Evolutionary conservation across 2,888 invertebrate species (phyloP).

Genomic region (Euplagia quadripunctaria): DNA sequence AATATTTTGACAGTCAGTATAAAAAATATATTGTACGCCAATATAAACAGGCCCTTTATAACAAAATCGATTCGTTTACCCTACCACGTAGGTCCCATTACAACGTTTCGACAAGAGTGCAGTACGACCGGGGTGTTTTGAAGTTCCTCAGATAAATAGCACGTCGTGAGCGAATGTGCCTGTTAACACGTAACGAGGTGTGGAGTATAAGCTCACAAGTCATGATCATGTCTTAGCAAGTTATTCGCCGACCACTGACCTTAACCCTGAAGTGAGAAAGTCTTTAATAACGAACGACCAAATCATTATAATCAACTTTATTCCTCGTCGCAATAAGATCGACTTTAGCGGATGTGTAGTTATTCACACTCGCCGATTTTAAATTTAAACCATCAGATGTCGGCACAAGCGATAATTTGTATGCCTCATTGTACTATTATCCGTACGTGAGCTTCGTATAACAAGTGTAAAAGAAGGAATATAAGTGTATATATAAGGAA

Average conservation of each 20-base stretch:
- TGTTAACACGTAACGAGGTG: slow-evolving; percentile 88
- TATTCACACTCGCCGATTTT: slow-evolving; percentile 63
- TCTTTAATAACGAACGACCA: slow-evolving; percentile 46
- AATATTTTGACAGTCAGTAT: too few relatives aligned
- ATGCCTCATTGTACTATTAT: slow-evolving; percentile 85
- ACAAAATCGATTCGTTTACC: slow-evolving; percentile 42
- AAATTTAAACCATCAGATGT: slow-evolving; percentile 69
- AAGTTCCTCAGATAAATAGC: slow-evolving; percentile 83
- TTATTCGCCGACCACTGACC: slow-evolving; percentile 86
- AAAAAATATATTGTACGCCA: too few relatives aligned
- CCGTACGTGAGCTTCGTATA: slow-evolving; percentile 82
- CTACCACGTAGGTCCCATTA: slow-evolving; percentile 77
- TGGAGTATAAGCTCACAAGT: slow-evolving; percentile 86
- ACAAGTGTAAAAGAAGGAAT: slow-evolving; percentile 78
- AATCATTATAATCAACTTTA: slow-evolving; percentile 53
- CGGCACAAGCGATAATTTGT: slow-evolving; percentile 85
- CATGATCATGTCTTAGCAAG: slow-evolving; percentile 86
- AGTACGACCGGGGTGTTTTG: slow-evolving; percentile 69
- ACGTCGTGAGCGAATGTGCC: slow-evolving; percentile 86
- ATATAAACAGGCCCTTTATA: slow-evolving; percentile 18
- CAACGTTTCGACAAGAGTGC: slow-evolving; percentile 72
- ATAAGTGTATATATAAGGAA: slow-evolving; percentile 75
- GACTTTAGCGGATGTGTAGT: slow-evolving; percentile 37
- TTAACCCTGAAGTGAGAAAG: slow-evolving; percentile 65
- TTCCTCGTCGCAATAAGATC: slow-evolving; percentile 38